phyloP scores from a whole-genome alignment of 1,140 invertebrate genomes.

The Heliothis subflexa region DNA sequence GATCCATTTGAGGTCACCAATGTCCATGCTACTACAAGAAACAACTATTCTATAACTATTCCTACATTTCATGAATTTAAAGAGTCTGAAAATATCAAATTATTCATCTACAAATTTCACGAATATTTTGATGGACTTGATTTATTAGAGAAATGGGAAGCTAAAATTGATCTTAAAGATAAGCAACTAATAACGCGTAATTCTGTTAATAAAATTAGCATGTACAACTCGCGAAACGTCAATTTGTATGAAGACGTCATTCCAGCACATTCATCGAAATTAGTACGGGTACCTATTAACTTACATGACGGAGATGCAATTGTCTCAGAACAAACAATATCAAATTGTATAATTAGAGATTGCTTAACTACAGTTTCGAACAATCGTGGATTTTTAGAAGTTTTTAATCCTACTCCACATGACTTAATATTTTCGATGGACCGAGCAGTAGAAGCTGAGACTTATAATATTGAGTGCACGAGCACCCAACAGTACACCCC shows the following conservation, averaged over 20 bases:
- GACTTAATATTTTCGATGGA: slow-evolving; percentile 50
- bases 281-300: slow-evolving; percentile 48
- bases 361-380: too few relatives aligned
- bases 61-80: slow-evolving; percentile 49
- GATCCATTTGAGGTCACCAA: too few relatives aligned
- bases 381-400: too few relatives aligned
- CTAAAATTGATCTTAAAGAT: slow-evolving; percentile 51
- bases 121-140: slow-evolving; percentile 57
- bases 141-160: slow-evolving; percentile 44
- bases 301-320: slow-evolving; percentile 43
- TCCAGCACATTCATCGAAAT: slow-evolving; percentile 45
- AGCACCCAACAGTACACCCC: background rate
- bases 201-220: slow-evolving; percentile 6
- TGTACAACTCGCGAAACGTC: slow-evolving; percentile 48
- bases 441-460: background rate
- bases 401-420: slow-evolving; percentile 14
- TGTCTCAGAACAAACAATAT: slow-evolving; percentile 22
- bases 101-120: slow-evolving; percentile 57
- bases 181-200: slow-evolving; percentile 40
- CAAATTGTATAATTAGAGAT: too few relatives aligned
- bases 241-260: slow-evolving; percentile 50
- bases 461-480: slow-evolving; percentile 30
- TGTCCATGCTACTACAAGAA: background rate
- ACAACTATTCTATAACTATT: slow-evolving; percentile 49
- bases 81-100: slow-evolving; percentile 42